Evolutionary conservation across 2,797 vertebrate species (phyloP), one percentile per base, ranked within the genome.

Genomic region (Galagoides demidoff): DNA sequence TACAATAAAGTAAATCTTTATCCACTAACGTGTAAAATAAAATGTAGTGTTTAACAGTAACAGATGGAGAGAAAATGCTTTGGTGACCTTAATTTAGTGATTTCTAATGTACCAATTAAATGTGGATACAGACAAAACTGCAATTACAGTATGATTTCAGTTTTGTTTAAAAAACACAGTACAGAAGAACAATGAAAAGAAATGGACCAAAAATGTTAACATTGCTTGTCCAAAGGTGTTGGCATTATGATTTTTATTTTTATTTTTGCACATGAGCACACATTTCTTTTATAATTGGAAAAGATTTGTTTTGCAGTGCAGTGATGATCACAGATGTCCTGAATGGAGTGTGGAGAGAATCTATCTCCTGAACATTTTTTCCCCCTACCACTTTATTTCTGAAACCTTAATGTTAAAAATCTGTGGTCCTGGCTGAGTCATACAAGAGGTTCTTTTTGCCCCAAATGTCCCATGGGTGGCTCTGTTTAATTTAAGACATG

Each of bases 41-140:
- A 95, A 71, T 63, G 68, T 34, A 70, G 77, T 74, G 61, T 91
- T 92, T 86, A 78, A 89, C 90, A 85, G 92, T n/a, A 94, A 87
- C 95, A 96, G 94, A 96, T 95, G 94, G 95, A 91, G 94, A 94
- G 85, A 96, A 68, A 90, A 82, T 83, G 94, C 93, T 73, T 91
- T 90, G 66, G 70, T 96, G 97, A 97, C 97, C 96, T 96, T 95
- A 92, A 97, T 95, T 96, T 96, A 86, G 97, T 95, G 96, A 89
- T 96, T 96, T 97, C 78, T 93, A 84, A 93, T 25, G 85, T 73
- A 94, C 81, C 94, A 87, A 70, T 95, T 95, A 96, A 95, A 89
- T 59, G 79, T 77, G 88, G 78, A 71, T 45, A 49, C 45, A 78
- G 88, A 90, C 68, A 55, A 87, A 79, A 78, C 45, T 31, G 23